Evolutionary conservation across 2,797 vertebrate species (phyloP).

Genomic region (Neosalanx taihuensis): DNA sequence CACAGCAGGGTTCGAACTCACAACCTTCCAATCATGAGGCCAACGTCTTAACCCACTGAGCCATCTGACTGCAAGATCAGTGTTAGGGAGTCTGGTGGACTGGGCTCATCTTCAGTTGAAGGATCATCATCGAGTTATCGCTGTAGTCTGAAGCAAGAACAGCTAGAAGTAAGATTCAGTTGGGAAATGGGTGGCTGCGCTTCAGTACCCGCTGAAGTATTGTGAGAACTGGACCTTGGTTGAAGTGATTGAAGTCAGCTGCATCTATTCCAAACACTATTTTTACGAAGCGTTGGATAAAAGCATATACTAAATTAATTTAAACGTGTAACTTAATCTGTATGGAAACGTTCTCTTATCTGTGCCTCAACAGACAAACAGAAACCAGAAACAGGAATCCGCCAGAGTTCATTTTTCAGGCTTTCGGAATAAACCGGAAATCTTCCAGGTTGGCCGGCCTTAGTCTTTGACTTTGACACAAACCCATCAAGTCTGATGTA

Average conservation of each 20-base stretch:
- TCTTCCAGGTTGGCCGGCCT: neutral
- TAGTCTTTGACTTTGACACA: constrained; percentile 24
- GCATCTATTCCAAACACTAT: neutral
- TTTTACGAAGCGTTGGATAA: neutral
- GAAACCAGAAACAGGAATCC: neutral
- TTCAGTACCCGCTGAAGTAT: neutral
- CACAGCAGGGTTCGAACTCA: too few relatives aligned
- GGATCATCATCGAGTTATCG: neutral
- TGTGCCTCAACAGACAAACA: neutral
- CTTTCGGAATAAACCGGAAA: neutral
- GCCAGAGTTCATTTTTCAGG: neutral
- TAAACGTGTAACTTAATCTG: too few relatives aligned
- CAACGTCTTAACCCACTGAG: too few relatives aligned
- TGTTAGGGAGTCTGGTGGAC: neutral
- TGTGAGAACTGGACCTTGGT: neutral
- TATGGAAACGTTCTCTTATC: too few relatives aligned
- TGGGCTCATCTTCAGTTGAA: too few relatives aligned
- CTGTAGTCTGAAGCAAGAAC: neutral
- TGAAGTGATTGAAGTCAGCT: neutral
- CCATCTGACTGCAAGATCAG: neutral
- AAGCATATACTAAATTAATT: neutral
- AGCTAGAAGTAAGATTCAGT: neutral
- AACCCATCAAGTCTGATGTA: constrained; percentile 39
- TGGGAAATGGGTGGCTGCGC: neutral
- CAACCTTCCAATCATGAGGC: too few relatives aligned